Conservation (phyloP, 2,888 invertebrate species). For the Spodoptera littoralis region DNA sequence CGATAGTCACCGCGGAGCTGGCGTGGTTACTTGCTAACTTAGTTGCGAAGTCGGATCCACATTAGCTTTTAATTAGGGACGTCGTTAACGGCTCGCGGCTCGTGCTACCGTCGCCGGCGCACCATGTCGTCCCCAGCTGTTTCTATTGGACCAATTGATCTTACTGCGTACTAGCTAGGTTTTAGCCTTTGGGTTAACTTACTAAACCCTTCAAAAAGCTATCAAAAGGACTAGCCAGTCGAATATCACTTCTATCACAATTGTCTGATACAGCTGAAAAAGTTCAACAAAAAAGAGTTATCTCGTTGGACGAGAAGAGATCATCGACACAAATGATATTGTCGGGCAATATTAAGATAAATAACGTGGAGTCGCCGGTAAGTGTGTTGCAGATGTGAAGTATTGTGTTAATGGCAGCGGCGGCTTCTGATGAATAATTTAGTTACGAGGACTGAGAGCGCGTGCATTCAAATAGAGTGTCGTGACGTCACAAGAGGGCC, state of each 20-base stretch:
- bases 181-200: too few species aligned
- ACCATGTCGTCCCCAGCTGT: neutral
- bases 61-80: constrained; percentile 57
- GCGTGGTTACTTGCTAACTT: constrained; percentile 30
- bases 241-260: too few species aligned
- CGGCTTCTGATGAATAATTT: constrained; percentile 19
- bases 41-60: constrained; percentile 35
- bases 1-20: constrained; percentile 33
- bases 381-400: constrained; percentile 17
- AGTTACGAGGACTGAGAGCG: constrained; percentile 29
- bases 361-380: constrained; percentile 11
- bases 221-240: too few species aligned
- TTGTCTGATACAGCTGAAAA: too few species aligned
- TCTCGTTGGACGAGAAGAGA: too few species aligned
- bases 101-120: constrained; percentile 1
- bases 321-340: neutral
- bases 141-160: too few species aligned
- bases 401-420: constrained; percentile 5
- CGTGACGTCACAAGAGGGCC: constrained; percentile 25
- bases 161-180: too few species aligned
- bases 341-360: constrained; percentile 6
- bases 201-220: too few species aligned
- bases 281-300: too few species aligned
- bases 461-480: constrained; percentile 13
- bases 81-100: constrained; percentile 26